Evolutionary conservation across 2,888 invertebrate genomes (phyloP), one percentile per base, ranked within the genome.

Genomic region (Calliphora vomitoria): DNA sequence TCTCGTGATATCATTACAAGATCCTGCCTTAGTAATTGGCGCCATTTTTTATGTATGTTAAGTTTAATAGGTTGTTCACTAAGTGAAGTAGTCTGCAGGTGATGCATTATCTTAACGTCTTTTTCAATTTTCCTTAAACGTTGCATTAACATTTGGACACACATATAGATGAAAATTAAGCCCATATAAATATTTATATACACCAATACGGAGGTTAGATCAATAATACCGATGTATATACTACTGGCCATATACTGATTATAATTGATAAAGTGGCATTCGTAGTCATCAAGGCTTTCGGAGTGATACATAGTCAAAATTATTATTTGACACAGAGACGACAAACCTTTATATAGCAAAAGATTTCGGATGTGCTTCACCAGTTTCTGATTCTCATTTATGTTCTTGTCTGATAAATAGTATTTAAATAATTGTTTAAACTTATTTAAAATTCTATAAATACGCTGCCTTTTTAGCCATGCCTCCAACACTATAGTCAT

Each of bases 401-500:
- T 6, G 35, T 18, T 44, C 1, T 1, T 3, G 35, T 53, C 47
- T 0, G 47, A 55, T 35, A 76, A 55, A 64, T 64, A 71, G 11
- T 62, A 20, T 5, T 53, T 53, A 1, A 41, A 31, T 4, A 80
- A 18, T 0, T 6, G 15, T 20, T 68, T 38, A 62, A 68, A 80
- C 38, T 38, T 47, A 10, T 8, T 25, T 0, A 15, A 82, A 35
- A 71, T 8, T 10, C 31, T 15, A 18, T 15, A 75, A 11, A 76
- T 38, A 3, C 47, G n/a, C 20, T 55, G 71, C 8, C 81, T 72
- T 5, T 81, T 80, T 2, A 50, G 8, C 84, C 87, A 87, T 8
- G 58, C 15, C 25, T 76, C 69, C 3, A 18, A 3, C 0, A 84
- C 53, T 10, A 58, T 72, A 0, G 35, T 35, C 0, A 6, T 18